phyloP scores from a whole-genome alignment of 2,888 invertebrate species.

The Heliconius erato region DNA sequence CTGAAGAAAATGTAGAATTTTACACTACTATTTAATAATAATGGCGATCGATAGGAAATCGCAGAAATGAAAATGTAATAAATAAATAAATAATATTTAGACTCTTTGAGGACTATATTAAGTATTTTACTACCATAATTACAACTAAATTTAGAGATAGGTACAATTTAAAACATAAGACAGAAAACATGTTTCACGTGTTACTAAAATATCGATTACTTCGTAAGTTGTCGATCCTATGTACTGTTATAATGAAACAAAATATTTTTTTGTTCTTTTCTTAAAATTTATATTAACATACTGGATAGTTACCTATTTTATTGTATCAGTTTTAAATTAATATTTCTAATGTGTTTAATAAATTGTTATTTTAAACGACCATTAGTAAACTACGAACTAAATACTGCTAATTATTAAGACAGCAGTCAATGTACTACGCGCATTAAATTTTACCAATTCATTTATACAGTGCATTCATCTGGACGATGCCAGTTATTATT shows the following conservation, averaged over 20 bases:
- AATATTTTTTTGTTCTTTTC: not conserved
- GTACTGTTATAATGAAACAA: not conserved
- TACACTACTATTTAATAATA: too few relatives aligned
- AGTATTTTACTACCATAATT: too few relatives aligned
- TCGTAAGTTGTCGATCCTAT: not conserved
- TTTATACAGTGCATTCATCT: not conserved
- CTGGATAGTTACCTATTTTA: not conserved
- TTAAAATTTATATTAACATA: not conserved
- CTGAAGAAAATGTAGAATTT: too few relatives aligned
- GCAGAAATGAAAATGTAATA: too few relatives aligned
- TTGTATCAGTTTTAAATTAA: not conserved
- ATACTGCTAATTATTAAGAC: not conserved
- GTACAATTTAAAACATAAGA: not conserved
- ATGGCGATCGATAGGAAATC: too few relatives aligned
- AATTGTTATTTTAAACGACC: too few relatives aligned
- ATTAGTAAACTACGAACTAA: not conserved
- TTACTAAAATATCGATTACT: not conserved
- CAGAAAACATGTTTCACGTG: not conserved
- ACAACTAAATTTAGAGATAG: too few relatives aligned
- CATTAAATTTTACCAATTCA: conserved; percentile 1
- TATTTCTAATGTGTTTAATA: not conserved
- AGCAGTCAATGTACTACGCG: not conserved
- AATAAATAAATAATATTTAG: too few relatives aligned
- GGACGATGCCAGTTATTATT: not conserved
- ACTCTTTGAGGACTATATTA: too few relatives aligned